A percentile compares a stretch with the other conserved stretches of the same genome.
phyloP scores from a whole-genome alignment of 2,797 vertebrate species.

The Cuniculus paca region DNA sequence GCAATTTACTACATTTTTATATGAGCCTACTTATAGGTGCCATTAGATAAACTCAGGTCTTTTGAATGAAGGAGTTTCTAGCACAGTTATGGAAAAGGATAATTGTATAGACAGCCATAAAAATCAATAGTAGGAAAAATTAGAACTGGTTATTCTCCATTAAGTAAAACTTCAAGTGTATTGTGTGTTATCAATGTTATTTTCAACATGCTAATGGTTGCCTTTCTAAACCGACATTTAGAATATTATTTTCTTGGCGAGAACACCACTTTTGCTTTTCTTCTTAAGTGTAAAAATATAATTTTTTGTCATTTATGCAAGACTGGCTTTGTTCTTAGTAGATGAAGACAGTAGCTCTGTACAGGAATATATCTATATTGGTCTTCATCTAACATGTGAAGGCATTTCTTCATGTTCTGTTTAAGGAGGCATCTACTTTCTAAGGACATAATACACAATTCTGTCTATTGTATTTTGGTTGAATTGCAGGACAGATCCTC shows the following conservation, averaged over 20 bases:
- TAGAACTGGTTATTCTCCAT: neutral
- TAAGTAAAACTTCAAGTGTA: neutral
- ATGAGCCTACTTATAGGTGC: constrained; percentile 65
- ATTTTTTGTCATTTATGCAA: neutral
- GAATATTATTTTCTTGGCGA: constrained; percentile 52
- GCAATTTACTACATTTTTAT: constrained; percentile 63
- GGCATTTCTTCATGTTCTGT: neutral
- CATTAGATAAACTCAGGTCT: constrained; percentile 75
- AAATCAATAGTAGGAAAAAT: constrained; percentile 43
- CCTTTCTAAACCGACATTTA: constrained; percentile 48
- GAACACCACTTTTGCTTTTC: constrained; percentile 32
- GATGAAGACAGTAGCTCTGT: constrained; percentile 41
- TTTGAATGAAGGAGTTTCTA: constrained; percentile 68
- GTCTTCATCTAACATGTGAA: constrained; percentile 51
- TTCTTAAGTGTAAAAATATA: neutral
- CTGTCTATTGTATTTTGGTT: constrained; percentile 41
- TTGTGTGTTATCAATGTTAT: neutral
- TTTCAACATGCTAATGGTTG: constrained; percentile 23
- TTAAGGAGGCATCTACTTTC: constrained; percentile 56
- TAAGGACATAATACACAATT: neutral
- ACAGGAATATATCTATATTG: neutral
- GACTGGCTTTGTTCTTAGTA: constrained; percentile 40
- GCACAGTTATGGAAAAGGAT: constrained; percentile 30
- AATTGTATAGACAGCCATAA: constrained; percentile 43
- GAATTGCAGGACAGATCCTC: constrained; percentile 61